These are phyloP conservation scores for Lasioglossum leucozonium DNA, from an alignment of 2,888 invertebrate genomes.

Conservation along the genomic window DNA sequence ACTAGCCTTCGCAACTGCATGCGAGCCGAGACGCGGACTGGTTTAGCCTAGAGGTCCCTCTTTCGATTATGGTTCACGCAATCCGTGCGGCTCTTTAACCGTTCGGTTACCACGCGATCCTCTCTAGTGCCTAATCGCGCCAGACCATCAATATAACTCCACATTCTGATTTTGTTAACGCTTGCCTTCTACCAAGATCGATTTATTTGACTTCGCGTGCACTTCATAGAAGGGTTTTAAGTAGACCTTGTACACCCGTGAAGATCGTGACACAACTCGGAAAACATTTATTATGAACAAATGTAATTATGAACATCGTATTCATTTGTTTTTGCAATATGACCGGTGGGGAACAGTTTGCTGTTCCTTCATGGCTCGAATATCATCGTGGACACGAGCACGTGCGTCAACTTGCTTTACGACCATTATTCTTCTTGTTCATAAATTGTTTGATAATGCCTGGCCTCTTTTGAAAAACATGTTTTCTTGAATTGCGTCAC, in stretches of 20 bases:
- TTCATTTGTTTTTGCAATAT: background rate
- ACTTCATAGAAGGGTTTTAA: background rate
- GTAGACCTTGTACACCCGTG: no score
- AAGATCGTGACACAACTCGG: background rate
- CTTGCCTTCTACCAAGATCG: background rate
- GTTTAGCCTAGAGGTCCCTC: background rate
- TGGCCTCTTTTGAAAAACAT: background rate
- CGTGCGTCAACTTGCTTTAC: background rate
- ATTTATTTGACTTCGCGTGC: background rate
- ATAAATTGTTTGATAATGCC: background rate
- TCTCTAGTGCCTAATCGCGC: background rate
- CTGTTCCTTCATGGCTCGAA: background rate
- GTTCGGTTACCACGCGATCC: background rate
- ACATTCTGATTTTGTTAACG: background rate
- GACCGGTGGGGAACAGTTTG: background rate
- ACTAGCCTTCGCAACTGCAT: slow-evolving; percentile 19
- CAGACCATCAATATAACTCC: background rate
- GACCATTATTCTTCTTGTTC: background rate
- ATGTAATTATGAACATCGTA: background rate
- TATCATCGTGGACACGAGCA: background rate
- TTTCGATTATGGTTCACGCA: background rate
- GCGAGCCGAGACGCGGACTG: slow-evolving; percentile 16
- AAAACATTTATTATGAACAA: no score
- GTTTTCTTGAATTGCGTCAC: slow-evolving; percentile 6
- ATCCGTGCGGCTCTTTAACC: background rate